Base-by-base conservation (phyloP, 2,888 invertebrate species). In the Tromatobia lineatoria region DNA sequence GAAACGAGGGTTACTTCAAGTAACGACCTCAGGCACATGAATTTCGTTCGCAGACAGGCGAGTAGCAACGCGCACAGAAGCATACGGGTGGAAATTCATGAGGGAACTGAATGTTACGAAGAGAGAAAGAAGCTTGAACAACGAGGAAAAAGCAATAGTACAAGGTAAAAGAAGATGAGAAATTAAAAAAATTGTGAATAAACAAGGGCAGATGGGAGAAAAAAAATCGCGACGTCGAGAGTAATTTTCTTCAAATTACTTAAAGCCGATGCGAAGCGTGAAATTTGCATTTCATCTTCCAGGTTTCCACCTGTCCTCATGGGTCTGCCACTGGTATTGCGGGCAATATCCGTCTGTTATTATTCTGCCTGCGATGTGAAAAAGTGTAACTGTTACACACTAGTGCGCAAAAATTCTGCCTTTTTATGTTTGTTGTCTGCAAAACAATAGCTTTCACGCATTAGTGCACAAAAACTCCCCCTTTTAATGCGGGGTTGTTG, bases 221-320 rank as follows among this genome's bases (percentile, higher is more conserved):
- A 71, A 34, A 71, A 66, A 8, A 50, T 50, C 38, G 10, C 8
- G 38, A 10, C 10, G 10, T 10, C 7, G 11, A 29, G 59, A 25
- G 74, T 71, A 38, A 75, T 87, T 82, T 71, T 54, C 67, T 71
- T 15, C 50, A 71, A 86, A 86, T 87, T 80, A 78, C 76, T 77
- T 23, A 71, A 38, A n/a, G 54, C 52, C 52, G 61, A 57, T 75
- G 73, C 80, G 82, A 52, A 82, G 85, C 67, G 77, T 81, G 59
- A 71, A 80, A 85, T 86, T 83, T 78, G 57, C 83, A 87, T 85
- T 70, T 76, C 61, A 74, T 83, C 54, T 42, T 34, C 15, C 75
- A 69, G 52, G 69, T 15, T 66, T 47, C 50, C 47, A 34, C 64
- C 25, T 47, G 29, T 61, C 23, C 20, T n/a, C 7, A 25, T 23